A percentile compares a stretch with the other conserved stretches of the same genome.
Evolutionary conservation across 2,888 invertebrate genomes (phyloP).

Genomic region (Neelides folsomi): DNA sequence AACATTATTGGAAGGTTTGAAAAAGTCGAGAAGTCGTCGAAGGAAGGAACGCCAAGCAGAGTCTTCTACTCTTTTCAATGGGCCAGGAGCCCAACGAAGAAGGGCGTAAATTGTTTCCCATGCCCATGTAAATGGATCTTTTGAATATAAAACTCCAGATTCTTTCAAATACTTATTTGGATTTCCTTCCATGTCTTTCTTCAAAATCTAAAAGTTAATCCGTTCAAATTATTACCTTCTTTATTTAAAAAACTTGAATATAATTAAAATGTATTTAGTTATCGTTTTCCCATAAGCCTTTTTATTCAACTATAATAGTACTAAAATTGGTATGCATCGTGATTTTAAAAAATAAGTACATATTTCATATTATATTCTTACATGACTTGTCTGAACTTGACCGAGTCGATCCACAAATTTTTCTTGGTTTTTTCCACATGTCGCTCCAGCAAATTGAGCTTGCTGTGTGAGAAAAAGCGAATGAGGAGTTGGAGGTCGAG

Average conservation of each 20-base stretch:
- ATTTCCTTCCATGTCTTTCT: constrained; percentile 47
- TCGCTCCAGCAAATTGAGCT: constrained; percentile 22
- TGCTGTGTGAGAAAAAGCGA: constrained; percentile 30
- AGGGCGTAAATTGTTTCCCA: constrained; percentile 80
- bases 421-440: constrained; percentile 12
- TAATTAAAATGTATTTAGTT: too few species aligned
- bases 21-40: constrained; percentile 66
- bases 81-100: constrained; percentile 48
- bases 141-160: constrained; percentile 62
- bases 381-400: constrained; percentile 25
- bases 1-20: constrained; percentile 71
- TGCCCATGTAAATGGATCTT: constrained; percentile 76
- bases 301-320: too few species aligned
- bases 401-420: constrained; percentile 28
- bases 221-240: too few species aligned
- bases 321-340: too few species aligned
- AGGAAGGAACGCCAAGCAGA: constrained; percentile 53
- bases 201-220: constrained; percentile 32
- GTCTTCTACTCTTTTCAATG: constrained; percentile 51
- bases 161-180: constrained; percentile 50
- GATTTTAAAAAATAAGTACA: too few species aligned
- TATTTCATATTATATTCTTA: constrained; percentile 5
- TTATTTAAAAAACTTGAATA: too few species aligned
- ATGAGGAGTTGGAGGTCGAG: constrained; percentile 18
- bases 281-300: too few species aligned